phyloP scores from a whole-genome alignment of 2,113 vertebrate species.

The Prinia subflava region DNA sequence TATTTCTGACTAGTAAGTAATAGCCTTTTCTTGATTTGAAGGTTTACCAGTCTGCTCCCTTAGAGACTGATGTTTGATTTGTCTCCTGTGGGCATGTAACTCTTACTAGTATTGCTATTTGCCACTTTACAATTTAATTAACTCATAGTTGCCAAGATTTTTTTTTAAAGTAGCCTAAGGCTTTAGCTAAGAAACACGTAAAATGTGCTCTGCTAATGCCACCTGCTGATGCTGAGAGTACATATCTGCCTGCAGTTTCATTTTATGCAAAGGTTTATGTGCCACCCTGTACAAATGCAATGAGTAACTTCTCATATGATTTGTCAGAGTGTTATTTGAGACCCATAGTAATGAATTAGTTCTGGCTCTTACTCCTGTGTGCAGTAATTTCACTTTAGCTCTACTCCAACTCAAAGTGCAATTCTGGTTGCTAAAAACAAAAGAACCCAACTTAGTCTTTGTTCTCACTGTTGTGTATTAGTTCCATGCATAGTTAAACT shows the following conservation, averaged over 20 bases:
- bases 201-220: conserved; percentile 30
- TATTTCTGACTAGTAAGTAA: not conserved
- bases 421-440: not conserved
- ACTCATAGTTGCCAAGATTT: not conserved
- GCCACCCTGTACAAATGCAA: not conserved
- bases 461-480: not conserved
- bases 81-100: not conserved
- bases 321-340: not conserved
- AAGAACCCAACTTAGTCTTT: not conserved
- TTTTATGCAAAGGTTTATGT: not conserved
- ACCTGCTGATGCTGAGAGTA: conserved; percentile 51
- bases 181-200: not conserved
- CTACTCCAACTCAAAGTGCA: not conserved
- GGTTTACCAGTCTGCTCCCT: not conserved
- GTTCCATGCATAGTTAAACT: not conserved
- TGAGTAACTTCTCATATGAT: not conserved
- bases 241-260: not conserved
- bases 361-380: not conserved
- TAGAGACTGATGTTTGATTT: not conserved
- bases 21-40: not conserved
- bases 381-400: not conserved
- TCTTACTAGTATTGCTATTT: conserved; percentile 16
- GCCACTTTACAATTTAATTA: conserved; percentile 56
- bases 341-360: not conserved
- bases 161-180: not conserved